Evolutionary conservation across 2,113 vertebrate species (phyloP), one percentile per base, ranked within the genome.

Genomic region (Bungarus multicinctus): DNA sequence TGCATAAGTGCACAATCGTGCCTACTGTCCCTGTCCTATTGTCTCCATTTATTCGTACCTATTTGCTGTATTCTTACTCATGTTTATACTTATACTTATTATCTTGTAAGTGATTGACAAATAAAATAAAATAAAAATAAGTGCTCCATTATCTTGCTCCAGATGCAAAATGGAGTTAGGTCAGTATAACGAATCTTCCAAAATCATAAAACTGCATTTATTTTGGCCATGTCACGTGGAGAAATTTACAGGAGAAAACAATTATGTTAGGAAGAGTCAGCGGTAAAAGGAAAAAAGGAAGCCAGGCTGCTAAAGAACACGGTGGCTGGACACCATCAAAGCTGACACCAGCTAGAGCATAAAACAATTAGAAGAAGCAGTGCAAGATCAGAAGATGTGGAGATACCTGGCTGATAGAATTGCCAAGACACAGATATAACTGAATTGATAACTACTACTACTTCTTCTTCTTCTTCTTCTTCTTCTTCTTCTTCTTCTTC

Each of bases 81-180:
- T 50, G 47, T 50, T 50, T 50, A 50, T 50, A 50, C 47, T 50
- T 50, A 50, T 9, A 50, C 8, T 0, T 50, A 9, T 50, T 50
- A 10, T 9, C 47, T 50, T 50, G 47, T 9, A 50, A 50, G 47
- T 7, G 1, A 50, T 50, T 50, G 7, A 50, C 47, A 50, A 50
- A 50, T 50, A 50, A 50, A 50, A 50, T 50, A 50, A 47, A 50
- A 50, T 50, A 50, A 50, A 50, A 50, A 50, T 50, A 50, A 18
- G 16, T 0, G 30, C 22, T 4, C 12, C 1, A 5, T 1, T 9
- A 0, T 89, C 25, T n/a, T 23, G 18, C 87, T n/a, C 30, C 30
- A 23, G 5, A 16, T 39, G 1, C 85, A 22, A 5, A 39, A 81
- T 22, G 9, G 18, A 3, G 34, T 39, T 3, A 81, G 18, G 7